Evolutionary conservation across 2,797 vertebrate species (phyloP).

Genomic region (Heteromormyrus szaboi): DNA sequence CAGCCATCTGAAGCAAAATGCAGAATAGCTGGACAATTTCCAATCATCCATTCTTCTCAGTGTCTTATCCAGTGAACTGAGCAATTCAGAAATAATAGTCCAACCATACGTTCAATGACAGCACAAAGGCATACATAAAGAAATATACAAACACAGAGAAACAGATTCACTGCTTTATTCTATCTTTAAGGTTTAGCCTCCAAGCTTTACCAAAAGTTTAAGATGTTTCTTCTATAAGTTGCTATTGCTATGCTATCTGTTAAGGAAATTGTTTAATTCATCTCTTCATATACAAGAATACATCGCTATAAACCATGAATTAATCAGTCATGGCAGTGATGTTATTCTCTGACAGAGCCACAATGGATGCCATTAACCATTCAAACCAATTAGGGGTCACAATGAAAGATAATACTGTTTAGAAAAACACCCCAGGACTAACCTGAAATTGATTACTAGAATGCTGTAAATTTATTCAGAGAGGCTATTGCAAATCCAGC

Average conservation of each 20-base stretch:
- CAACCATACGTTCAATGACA: background rate
- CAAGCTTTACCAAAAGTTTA: background rate
- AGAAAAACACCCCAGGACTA: background rate
- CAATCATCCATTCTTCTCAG: conserved; percentile 2
- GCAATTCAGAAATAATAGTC: background rate
- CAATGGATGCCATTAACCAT: background rate
- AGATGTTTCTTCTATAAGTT: background rate
- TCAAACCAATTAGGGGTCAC: no score
- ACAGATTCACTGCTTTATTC: background rate
- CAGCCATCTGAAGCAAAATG: background rate
- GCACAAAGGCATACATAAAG: background rate
- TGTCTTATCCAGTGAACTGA: background rate
- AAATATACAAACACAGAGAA: background rate
- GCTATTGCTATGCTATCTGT: background rate
- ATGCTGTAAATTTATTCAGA: background rate
- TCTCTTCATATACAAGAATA: background rate
- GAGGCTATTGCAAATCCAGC: background rate
- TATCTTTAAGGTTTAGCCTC: background rate
- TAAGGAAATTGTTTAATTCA: background rate
- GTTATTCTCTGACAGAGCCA: background rate
- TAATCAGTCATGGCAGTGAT: background rate
- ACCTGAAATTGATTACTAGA: background rate
- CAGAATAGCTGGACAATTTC: conserved; percentile 6
- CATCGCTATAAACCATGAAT: background rate
- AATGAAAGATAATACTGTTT: background rate